Conservation (phyloP, 2,888 invertebrate genomes). For the Hipparchia sbordonii region DNA sequence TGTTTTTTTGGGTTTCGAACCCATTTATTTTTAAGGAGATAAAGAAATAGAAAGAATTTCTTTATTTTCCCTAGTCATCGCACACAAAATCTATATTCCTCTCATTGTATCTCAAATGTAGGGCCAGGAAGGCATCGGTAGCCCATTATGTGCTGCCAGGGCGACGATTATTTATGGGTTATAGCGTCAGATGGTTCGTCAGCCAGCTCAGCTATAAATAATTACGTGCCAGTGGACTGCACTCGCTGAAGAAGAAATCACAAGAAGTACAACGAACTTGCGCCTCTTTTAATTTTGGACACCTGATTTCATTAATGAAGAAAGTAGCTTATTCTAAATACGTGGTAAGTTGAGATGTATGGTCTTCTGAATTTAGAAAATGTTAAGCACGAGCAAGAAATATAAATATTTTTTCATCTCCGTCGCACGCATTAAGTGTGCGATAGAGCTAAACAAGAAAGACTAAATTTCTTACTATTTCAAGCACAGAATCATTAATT, state of each 20-base stretch:
- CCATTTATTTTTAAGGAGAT: not conserved
- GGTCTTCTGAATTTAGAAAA: not conserved
- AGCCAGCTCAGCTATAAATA: constrained; percentile 1
- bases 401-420: not conserved
- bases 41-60: not conserved
- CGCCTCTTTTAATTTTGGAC: not conserved
- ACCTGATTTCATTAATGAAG: constrained; percentile 1
- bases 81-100: not conserved
- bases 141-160: not conserved
- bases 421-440: not conserved
- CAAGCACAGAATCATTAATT: not conserved
- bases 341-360: constrained; percentile 9
- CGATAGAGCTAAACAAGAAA: not conserved
- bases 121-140: not conserved
- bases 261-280: constrained; percentile 11
- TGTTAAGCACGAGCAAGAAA: not conserved
- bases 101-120: not conserved
- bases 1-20: not conserved
- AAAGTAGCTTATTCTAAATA: not conserved
- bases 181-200: not conserved
- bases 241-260: constrained; percentile 8
- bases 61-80: not conserved
- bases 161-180: not conserved
- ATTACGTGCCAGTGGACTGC: not conserved
- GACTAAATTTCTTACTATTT: not conserved